Evolutionary conservation across 92 coral and sea anemone species (phyloP).

Genomic region (Siderastrea siderea): DNA sequence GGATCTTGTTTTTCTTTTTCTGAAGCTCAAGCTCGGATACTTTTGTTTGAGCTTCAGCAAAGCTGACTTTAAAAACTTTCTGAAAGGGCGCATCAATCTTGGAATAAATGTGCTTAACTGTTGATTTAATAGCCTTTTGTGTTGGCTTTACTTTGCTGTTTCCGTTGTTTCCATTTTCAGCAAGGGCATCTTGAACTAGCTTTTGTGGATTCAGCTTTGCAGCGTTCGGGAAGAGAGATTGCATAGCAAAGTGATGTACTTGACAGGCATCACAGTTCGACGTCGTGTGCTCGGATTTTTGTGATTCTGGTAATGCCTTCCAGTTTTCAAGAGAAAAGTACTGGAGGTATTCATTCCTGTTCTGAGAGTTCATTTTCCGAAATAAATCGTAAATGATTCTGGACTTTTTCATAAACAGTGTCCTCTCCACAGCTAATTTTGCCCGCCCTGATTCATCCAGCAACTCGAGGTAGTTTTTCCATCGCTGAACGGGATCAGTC

Average conservation of each 20-base stretch:
- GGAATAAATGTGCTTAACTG: no score
- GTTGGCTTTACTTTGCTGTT: no score
- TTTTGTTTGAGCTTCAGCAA: conserved; percentile 58
- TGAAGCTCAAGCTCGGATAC: conserved; percentile 28
- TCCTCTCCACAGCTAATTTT: conserved; percentile 1
- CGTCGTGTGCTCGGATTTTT: conserved; percentile 21
- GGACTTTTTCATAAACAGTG: conserved; percentile 12
- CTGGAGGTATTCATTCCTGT: conserved; percentile 8
- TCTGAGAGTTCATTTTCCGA: conserved; percentile 25
- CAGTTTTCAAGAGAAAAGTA: conserved; percentile 20
- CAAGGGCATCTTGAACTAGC: background rate
- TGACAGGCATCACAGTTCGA: conserved; percentile 33
- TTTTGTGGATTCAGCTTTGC: no score
- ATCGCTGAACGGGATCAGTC: conserved; percentile 12
- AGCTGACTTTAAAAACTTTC: conserved; percentile 39
- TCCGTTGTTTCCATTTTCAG: background rate
- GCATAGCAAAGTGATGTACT: conserved; percentile 18
- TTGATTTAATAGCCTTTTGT: no score
- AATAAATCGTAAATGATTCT: conserved; percentile 11
- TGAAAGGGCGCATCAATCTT: background rate
- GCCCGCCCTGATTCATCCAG: background rate
- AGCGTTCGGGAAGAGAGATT: background rate
- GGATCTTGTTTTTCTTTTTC: conserved; percentile 6
- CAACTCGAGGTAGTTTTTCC: conserved; percentile 7
- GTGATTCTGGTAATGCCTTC: conserved; percentile 21